phyloP scores from a whole-genome alignment of 2,797 vertebrate genomes.

The Neomorphus geoffroyi region DNA sequence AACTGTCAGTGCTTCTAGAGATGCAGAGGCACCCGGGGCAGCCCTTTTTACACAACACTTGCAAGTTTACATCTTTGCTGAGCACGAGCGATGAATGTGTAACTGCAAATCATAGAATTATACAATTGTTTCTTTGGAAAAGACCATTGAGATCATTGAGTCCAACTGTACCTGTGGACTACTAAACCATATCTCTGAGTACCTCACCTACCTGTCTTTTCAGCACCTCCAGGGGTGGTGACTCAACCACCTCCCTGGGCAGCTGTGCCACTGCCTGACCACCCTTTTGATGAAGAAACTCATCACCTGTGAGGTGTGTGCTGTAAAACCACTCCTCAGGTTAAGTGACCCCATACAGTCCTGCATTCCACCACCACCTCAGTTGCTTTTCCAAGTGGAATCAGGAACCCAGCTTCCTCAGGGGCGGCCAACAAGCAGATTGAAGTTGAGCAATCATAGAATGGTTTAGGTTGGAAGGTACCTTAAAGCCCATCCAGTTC shows the following conservation, averaged over 20 bases:
- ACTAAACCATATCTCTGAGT: too few relatives aligned
- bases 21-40: accelerated
- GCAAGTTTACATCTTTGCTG: background rate
- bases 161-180: too few relatives aligned
- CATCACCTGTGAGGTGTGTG: accelerated
- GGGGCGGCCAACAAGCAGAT: too few relatives aligned
- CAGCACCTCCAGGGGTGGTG: too few relatives aligned
- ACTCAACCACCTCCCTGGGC: too few relatives aligned
- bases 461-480: too few relatives aligned
- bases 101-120: background rate
- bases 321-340: accelerated
- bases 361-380: background rate
- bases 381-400: background rate
- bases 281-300: too few relatives aligned
- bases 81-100: accelerated
- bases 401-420: background rate
- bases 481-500: too few relatives aligned
- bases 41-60: background rate
- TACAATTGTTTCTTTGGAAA: too few relatives aligned
- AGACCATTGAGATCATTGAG: too few relatives aligned
- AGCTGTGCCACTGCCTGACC: too few relatives aligned
- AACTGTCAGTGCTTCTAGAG: background rate
- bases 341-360: background rate
- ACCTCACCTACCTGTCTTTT: too few relatives aligned
- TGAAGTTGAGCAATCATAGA: background rate